These are phyloP conservation scores for Coregonus suidteri DNA, from an alignment of 2,797 vertebrate genomes.

Conservation along the genomic window DNA sequence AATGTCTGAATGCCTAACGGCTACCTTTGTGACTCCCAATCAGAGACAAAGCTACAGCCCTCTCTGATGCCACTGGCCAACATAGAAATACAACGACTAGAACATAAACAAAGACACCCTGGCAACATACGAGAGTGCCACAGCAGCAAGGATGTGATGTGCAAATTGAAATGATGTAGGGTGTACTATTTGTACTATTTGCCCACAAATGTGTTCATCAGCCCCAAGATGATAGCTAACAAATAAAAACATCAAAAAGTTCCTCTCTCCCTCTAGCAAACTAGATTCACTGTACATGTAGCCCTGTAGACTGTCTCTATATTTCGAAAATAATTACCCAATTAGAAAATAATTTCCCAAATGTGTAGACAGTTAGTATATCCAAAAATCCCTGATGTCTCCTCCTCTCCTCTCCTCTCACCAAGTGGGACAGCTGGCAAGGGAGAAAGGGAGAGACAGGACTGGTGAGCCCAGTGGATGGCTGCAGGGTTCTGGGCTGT, in stretches of 20 bases:
- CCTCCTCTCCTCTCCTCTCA: slow-evolving; percentile 44
- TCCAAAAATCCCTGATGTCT: slow-evolving; percentile 52
- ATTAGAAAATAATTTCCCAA: neutral
- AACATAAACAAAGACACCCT: no score
- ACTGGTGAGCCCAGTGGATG: slow-evolving; percentile 53
- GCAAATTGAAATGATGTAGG: neutral
- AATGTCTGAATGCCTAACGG: no score
- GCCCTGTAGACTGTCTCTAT: neutral
- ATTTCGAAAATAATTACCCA: neutral
- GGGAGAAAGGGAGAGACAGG: slow-evolving; percentile 55
- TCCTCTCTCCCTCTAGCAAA: neutral
- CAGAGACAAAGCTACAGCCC: no score
- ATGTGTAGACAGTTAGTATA: slow-evolving; percentile 33
- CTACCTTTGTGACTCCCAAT: no score
- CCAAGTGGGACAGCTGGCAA: slow-evolving; percentile 69
- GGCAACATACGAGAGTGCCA: no score
- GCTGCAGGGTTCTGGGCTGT: slow-evolving; percentile 54
- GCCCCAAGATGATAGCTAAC: neutral
- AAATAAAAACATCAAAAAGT: neutral
- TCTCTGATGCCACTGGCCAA: no score
- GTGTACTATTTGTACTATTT: neutral
- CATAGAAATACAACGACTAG: no score
- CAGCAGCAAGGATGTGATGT: no score
- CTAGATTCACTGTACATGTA: neutral
- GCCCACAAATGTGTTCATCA: neutral